Conservation (phyloP, 2,113 vertebrate genomes). For the Pachyramphus minor region DNA sequence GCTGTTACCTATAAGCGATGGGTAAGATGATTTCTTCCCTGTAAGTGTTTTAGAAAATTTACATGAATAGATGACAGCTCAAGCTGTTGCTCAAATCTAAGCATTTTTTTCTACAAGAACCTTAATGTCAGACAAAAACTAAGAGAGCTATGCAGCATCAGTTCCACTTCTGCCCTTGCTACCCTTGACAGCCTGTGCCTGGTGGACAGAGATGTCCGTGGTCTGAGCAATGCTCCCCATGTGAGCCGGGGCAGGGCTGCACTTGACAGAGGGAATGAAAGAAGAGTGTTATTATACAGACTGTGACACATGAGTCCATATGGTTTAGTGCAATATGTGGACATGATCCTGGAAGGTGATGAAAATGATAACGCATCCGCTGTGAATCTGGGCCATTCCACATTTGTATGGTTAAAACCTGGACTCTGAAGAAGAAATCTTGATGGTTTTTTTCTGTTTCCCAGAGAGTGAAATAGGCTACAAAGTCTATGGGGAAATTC, state of each 20-base stretch:
- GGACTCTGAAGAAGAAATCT: neutral
- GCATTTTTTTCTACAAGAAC: neutral
- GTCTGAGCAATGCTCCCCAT: neutral
- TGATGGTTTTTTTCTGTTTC: neutral
- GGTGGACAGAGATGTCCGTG: rapidly evolving
- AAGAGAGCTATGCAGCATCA: neutral
- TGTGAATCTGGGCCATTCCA: neutral
- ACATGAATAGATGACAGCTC: neutral
- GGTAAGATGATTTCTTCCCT: neutral
- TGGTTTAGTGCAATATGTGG: neutral
- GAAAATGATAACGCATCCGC: neutral
- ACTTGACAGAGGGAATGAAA: neutral
- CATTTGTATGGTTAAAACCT: neutral
- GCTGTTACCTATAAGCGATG: neutral
- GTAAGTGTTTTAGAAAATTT: neutral
- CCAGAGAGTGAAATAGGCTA: neutral
- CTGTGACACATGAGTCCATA: rapidly evolving
- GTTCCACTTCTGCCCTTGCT: neutral
- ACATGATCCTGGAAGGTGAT: neutral
- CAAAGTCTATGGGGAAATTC: neutral
- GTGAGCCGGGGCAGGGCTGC: neutral
- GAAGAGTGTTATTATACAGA: neutral
- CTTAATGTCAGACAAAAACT: neutral
- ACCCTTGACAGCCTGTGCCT: rapidly evolving
- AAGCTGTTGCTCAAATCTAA: neutral